Conservation (phyloP, 2,797 vertebrate species). For the Urosaurus nigricauda region DNA sequence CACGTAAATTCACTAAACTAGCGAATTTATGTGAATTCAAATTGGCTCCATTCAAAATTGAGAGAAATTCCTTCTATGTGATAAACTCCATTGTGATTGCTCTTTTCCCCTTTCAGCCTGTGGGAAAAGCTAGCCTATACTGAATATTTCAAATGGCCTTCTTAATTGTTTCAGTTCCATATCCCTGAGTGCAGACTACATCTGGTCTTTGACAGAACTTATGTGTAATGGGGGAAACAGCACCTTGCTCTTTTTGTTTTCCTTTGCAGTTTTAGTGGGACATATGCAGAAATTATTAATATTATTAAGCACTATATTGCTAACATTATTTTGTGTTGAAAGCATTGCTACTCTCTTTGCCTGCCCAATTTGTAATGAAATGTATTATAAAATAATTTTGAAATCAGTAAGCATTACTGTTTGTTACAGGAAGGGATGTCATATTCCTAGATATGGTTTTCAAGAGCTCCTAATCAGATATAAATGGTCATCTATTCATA, state of each 20-base stretch:
- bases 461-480: background rate
- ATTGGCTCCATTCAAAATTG: too few species aligned
- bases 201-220: background rate
- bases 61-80: too few species aligned
- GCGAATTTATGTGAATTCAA: too few species aligned
- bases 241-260: background rate
- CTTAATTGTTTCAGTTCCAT: background rate
- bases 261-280: background rate
- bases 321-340: too few species aligned
- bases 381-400: background rate
- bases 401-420: background rate
- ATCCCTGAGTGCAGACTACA: background rate
- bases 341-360: background rate
- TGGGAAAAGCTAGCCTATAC: background rate
- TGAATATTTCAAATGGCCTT: background rate
- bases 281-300: background rate
- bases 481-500: background rate
- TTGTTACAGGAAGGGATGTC: background rate
- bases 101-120: too few species aligned
- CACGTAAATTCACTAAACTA: too few species aligned
- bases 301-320: background rate
- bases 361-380: background rate
- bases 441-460: rapidly evolving
- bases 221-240: too few species aligned
- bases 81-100: too few species aligned